Evolutionary conservation across 2,113 vertebrate species (phyloP).

Genomic region (Pogonocichla stellata): DNA sequence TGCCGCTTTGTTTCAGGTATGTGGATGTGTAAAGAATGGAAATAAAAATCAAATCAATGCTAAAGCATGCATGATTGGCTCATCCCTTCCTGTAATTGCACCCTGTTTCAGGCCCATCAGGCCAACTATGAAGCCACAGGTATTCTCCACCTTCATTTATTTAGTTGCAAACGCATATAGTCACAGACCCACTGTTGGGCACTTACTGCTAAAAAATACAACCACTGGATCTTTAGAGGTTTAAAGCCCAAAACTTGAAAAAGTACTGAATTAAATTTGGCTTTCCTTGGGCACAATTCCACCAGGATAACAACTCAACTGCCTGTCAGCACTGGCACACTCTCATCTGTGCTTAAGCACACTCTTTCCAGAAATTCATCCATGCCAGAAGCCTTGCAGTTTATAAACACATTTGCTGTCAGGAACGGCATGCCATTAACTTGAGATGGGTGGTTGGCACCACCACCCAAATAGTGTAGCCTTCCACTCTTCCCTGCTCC

Average conservation of each 20-base stretch:
- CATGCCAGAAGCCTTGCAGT: not conserved
- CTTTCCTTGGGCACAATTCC: not conserved
- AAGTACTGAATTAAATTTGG: not conserved
- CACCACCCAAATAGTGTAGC: not conserved
- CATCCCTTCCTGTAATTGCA: not conserved
- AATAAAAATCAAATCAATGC: not conserved
- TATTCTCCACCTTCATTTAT: not conserved
- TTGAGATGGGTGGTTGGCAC: not conserved
- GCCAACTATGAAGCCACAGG: not conserved
- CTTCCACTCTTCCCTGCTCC: not conserved
- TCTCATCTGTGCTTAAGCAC: not conserved
- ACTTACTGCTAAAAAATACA: not conserved
- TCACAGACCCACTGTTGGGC: not conserved
- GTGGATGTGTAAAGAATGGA: not conserved
- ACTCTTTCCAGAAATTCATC: not conserved
- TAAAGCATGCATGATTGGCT: not conserved
- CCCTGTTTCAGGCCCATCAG: not conserved
- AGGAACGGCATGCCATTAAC: not conserved
- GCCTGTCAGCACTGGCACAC: not conserved
- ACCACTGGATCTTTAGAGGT: not conserved
- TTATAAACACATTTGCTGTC: not conserved
- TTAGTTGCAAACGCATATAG: fast-evolving
- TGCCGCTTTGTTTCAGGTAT: not conserved
- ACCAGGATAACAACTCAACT: not conserved
- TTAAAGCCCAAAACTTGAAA: not conserved